Base-by-base conservation (phyloP, 2,888 invertebrate genomes). In the Agrilus mali region DNA sequence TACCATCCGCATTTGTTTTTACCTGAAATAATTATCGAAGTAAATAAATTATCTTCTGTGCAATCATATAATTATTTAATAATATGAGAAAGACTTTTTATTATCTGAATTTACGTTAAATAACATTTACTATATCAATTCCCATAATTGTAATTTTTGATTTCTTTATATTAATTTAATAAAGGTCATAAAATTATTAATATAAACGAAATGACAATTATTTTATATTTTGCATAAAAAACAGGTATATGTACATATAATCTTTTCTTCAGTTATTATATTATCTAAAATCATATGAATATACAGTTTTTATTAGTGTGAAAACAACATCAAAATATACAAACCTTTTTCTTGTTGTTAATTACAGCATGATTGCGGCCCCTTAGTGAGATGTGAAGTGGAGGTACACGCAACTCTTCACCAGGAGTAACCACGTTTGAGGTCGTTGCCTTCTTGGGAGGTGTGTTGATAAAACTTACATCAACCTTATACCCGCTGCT, bases 361-460 rank as follows among this genome's bases (percentile, higher is more conserved):
- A 87, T 87, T 38, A 90, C 86, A 34, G 86, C 86, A 0, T 86
- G 86, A 62, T 87, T 88, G 44, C 87, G 75, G 1, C 87, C 87
- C 46, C 89, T 73, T 35, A 92, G 68, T 44, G 88, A 88, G 55
- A 92, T 90, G 63, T 90, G 90, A 47, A 90, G 69, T 2, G 90
- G 92, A 7, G 92, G 90, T 38, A 92, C 92, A 43, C 88, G 72
- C 7, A 84, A 79, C 55, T 87, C 87, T 48, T 85, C 86, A 2
- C 51, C 49, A 12, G 53, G 55, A 50, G 48, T 58, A 49, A 53
- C 55, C 53, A 40, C 57, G 1, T 55, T 53, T 3, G 54, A 46
- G 6, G 60, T 48, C 4, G 63, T 60, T 45, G 65, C 65, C 45
- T 69, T 70, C 41, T 74, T 72, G 52, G 74, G 63, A 47, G 60